phyloP scores from a whole-genome alignment of 1,140 invertebrate genomes.

The Drosophila truncata region DNA sequence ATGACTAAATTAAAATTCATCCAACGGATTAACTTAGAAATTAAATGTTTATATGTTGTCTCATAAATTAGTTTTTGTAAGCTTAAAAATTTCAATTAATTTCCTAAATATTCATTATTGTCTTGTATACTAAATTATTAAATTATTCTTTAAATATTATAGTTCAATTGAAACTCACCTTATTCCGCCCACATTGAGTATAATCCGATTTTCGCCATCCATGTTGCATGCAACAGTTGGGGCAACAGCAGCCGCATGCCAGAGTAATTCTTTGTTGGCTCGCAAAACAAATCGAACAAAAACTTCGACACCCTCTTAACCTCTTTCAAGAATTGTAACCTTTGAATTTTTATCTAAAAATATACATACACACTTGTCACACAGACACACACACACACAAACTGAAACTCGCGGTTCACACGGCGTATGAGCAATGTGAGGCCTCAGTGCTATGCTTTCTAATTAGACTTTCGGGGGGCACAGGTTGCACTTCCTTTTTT shows the following conservation, averaged over 20 bases:
- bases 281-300: slow-evolving; percentile 41
- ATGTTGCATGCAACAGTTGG: slow-evolving; percentile 86
- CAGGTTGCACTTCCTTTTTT: slow-evolving; percentile 36
- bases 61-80: not conserved
- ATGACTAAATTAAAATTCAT: not conserved
- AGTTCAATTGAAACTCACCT: slow-evolving; percentile 79
- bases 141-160: not conserved
- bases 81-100: not conserved
- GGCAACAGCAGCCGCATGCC: slow-evolving; percentile 78
- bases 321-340: slow-evolving; percentile 12
- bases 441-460: slow-evolving; percentile 15
- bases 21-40: not conserved
- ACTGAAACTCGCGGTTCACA: slow-evolving; percentile 11
- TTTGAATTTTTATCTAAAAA: slow-evolving; percentile 9
- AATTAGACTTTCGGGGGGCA: slow-evolving; percentile 39
- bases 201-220: slow-evolving; percentile 97
- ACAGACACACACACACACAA: not conserved
- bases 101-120: not conserved
- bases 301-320: slow-evolving; percentile 14
- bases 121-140: too few species aligned
- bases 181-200: slow-evolving; percentile 98
- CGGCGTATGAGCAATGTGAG: slow-evolving; percentile 41
- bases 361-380: not conserved
- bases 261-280: slow-evolving; percentile 37
- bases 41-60: not conserved